Conservation (phyloP, 2,113 vertebrate genomes). For the Gopherus flavomarginatus region DNA sequence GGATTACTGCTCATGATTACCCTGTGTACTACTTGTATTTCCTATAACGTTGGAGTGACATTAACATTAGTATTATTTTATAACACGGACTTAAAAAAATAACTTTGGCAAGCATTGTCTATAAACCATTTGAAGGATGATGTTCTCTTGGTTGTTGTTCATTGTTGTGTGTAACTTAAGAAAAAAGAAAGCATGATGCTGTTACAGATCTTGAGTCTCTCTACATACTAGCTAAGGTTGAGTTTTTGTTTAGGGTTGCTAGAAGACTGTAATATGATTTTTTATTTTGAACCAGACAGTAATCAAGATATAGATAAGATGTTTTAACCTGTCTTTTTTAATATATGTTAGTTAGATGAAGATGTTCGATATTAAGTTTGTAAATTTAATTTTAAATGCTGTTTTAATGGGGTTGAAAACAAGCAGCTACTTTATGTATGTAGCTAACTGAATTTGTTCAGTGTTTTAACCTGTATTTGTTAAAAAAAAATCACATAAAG, state of each 20-base stretch:
- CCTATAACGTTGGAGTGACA: conserved; percentile 78
- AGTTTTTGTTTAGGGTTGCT: conserved; percentile 84
- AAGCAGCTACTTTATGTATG: conserved; percentile 92
- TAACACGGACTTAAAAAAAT: conserved; percentile 80
- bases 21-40: conserved; percentile 81
- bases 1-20: conserved; percentile 81
- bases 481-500: conserved; percentile 94
- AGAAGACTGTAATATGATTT: conserved; percentile 83
- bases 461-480: conserved; percentile 99
- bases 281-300: conserved; percentile 74
- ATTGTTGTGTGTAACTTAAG: conserved; percentile 82
- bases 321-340: conserved; percentile 89
- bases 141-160: conserved; percentile 85
- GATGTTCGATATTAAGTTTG: conserved; percentile 92
- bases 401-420: conserved; percentile 89
- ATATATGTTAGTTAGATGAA: conserved; percentile 89
- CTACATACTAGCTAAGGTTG: conserved; percentile 79
- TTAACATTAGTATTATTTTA: conserved; percentile 83
- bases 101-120: conserved; percentile 80
- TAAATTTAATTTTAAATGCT: conserved; percentile 93
- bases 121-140: conserved; percentile 81
- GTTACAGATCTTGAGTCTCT: conserved; percentile 82
- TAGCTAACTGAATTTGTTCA: conserved; percentile 97
- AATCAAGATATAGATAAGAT: conserved; percentile 90
- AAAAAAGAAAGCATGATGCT: conserved; percentile 84